Conservation (phyloP, 2,797 vertebrate species). For the Florisuga fusca region DNA sequence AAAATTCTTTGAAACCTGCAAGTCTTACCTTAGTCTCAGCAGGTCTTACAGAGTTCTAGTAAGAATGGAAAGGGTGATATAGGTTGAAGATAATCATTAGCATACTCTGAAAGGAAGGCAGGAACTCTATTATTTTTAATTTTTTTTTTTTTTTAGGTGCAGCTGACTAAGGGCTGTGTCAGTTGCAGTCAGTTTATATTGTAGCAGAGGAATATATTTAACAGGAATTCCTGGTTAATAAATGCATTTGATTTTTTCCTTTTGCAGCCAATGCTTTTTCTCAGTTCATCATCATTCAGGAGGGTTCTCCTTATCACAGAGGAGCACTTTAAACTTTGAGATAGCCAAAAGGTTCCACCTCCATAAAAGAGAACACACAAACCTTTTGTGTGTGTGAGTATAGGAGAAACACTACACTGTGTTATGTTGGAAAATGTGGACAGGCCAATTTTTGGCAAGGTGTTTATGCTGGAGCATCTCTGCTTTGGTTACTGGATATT, state of each 20-base stretch:
- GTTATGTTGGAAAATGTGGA: neutral
- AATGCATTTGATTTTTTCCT: neutral
- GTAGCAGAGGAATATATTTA: neutral
- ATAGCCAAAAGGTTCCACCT: neutral
- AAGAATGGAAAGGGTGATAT: neutral
- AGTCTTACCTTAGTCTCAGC: neutral
- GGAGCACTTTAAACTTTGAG: neutral
- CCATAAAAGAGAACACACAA: neutral
- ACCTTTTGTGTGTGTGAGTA: neutral
- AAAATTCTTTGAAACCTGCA: neutral
- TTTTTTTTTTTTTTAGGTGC: neutral
- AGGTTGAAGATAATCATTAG: neutral
- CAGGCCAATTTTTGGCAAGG: neutral
- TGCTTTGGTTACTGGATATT: neutral
- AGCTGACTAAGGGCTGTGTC: neutral
- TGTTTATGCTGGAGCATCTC: neutral
- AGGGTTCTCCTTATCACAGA: neutral
- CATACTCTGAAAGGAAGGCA: neutral
- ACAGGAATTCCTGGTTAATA: neutral
- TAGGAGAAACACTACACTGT: neutral
- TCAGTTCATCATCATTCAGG: neutral
- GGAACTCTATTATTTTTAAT: neutral
- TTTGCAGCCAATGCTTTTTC: neutral
- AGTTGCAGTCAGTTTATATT: neutral
- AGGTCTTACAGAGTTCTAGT: neutral